These are phyloP conservation scores for Paracanthobrama guichenoti DNA, from an alignment of 2,113 vertebrate species.

Conservation along the genomic window DNA sequence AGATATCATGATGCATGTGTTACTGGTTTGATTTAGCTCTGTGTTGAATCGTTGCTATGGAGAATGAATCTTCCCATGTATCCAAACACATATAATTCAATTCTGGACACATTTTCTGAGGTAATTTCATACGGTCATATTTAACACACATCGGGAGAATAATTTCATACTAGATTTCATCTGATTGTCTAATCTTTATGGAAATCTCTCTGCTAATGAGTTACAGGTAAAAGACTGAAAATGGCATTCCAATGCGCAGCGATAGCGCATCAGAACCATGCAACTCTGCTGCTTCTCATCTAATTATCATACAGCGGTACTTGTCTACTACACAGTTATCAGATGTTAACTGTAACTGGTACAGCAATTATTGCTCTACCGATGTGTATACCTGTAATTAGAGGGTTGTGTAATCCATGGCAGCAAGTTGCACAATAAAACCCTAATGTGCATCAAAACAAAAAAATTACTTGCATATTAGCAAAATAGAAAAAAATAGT, in stretches of 20 bases:
- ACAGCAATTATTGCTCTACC: slow-evolving; percentile 8
- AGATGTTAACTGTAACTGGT: slow-evolving; percentile 35
- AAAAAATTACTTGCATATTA: slow-evolving; percentile 7
- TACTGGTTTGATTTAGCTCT: slow-evolving; percentile 1
- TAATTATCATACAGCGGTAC: background rate
- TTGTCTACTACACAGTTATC: slow-evolving; percentile 16
- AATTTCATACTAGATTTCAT: slow-evolving; percentile 19
- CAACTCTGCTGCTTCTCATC: background rate
- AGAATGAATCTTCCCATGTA: slow-evolving; percentile 16
- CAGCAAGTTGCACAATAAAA: slow-evolving; percentile 1
- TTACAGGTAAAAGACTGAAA: slow-evolving; percentile 25
- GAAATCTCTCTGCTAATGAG: slow-evolving; percentile 38
- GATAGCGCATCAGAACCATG: background rate
- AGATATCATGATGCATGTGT: background rate
- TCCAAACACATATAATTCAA: background rate
- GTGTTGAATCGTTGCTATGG: background rate
- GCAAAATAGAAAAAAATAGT: slow-evolving; percentile 23
- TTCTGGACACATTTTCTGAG: slow-evolving; percentile 18
- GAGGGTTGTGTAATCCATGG: background rate
- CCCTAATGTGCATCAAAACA: background rate
- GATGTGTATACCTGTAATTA: background rate
- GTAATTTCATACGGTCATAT: background rate
- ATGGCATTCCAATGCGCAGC: background rate
- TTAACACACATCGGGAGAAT: slow-evolving; percentile 22
- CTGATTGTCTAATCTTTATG: slow-evolving; percentile 41